Conservation (phyloP, 2,888 invertebrate species). For the Drosophila kanekoi region DNA sequence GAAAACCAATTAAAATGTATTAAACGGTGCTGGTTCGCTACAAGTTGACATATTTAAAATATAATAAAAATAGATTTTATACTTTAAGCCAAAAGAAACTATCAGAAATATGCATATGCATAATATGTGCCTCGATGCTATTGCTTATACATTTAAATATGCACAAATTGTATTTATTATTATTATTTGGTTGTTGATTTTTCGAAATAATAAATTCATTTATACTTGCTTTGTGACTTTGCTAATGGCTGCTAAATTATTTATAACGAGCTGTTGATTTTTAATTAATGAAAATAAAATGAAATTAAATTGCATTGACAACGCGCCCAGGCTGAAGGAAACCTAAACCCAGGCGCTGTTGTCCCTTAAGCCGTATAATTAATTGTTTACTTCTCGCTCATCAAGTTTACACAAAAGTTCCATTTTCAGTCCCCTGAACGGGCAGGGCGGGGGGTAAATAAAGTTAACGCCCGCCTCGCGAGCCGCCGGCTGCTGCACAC, state of each 20-base stretch:
- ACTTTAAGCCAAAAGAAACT: neutral
- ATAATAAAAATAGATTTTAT: constrained; percentile 1
- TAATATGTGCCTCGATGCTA: no score
- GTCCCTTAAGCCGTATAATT: constrained; percentile 69
- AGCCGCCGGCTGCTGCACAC: constrained; percentile 43
- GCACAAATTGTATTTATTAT: neutral
- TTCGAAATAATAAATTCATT: constrained; percentile 4
- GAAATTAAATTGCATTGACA: constrained; percentile 64
- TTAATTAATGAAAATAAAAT: constrained; percentile 71
- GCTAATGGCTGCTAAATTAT: constrained; percentile 35
- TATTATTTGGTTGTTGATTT: constrained; percentile 2
- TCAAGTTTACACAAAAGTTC: constrained; percentile 64
- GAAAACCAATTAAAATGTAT: constrained; percentile 5
- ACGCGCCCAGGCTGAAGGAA: constrained; percentile 4
- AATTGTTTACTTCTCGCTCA: constrained; percentile 66
- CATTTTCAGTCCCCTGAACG: constrained; percentile 26
- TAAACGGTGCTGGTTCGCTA: constrained; percentile 2
- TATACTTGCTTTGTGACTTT: constrained; percentile 9
- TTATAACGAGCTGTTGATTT: constrained; percentile 68
- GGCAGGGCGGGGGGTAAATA: constrained; percentile 6
- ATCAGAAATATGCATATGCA: no score
- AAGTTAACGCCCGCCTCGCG: constrained; percentile 15
- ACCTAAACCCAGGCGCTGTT: constrained; percentile 24
- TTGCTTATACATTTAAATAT: no score
- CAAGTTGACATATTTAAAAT: constrained; percentile 9